phyloP scores from a whole-genome alignment of 2,113 vertebrate genomes.

The Jaculus jaculus region DNA sequence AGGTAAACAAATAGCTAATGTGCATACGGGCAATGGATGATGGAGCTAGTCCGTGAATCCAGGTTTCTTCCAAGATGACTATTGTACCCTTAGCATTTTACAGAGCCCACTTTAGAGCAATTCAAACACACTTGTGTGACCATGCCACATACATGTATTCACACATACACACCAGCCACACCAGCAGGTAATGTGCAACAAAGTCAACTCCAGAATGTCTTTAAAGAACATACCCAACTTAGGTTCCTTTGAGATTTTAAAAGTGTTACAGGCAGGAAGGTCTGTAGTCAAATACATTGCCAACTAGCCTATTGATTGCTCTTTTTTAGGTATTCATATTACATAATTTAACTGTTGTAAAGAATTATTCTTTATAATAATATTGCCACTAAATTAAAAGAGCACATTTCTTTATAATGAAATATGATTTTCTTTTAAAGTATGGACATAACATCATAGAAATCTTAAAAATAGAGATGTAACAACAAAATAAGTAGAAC shows the following conservation, averaged over 20 bases:
- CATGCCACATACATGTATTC: not conserved
- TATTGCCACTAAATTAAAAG: not conserved
- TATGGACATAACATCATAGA: not conserved
- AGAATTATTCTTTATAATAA: no score
- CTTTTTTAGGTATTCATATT: not conserved
- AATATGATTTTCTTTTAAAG: not conserved
- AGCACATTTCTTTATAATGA: not conserved
- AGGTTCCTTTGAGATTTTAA: not conserved
- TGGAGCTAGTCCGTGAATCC: not conserved
- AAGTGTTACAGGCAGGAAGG: not conserved
- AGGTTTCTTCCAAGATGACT: not conserved
- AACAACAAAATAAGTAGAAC: not conserved
- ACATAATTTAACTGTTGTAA: no score
- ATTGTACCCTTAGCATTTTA: not conserved
- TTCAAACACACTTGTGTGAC: not conserved
- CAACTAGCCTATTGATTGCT: not conserved
- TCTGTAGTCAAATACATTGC: not conserved
- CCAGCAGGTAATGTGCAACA: not conserved
- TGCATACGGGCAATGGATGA: not conserved
- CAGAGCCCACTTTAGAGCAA: not conserved
- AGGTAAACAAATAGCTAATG: not conserved
- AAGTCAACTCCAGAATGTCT: not conserved
- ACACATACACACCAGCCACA: not conserved
- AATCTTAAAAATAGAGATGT: not conserved
- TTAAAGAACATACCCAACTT: not conserved